These are phyloP conservation scores for Cephus rjabovi DNA, from an alignment of 2,888 invertebrate species.

Conservation along the genomic window DNA sequence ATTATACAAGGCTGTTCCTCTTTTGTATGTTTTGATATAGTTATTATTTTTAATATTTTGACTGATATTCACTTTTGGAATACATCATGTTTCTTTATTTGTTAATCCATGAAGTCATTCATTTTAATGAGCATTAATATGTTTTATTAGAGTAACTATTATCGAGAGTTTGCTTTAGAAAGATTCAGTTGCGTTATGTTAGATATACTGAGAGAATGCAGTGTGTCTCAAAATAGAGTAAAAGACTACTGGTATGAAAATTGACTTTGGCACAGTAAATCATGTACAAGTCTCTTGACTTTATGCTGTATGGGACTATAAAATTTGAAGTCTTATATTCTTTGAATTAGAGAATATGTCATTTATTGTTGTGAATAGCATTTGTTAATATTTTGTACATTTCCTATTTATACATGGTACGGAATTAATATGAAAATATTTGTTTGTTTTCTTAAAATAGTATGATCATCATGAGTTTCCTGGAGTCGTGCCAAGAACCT, in stretches of 20 bases:
- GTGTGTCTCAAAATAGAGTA: background rate
- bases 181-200: background rate
- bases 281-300: background rate
- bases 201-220: background rate
- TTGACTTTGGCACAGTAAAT: background rate
- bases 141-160: too few species aligned
- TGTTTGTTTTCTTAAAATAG: slow-evolving; percentile 69
- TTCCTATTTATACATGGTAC: too few species aligned
- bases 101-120: too few species aligned
- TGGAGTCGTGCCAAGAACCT: slow-evolving; percentile 96
- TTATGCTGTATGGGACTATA: background rate
- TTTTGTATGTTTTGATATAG: background rate
- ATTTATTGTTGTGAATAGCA: background rate
- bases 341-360: slow-evolving; percentile 13
- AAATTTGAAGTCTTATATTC: slow-evolving; percentile 1
- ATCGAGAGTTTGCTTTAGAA: too few species aligned
- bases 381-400: too few species aligned
- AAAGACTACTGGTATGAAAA: background rate
- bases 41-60: background rate
- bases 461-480: slow-evolving; percentile 99
- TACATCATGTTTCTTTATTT: background rate
- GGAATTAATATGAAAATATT: background rate
- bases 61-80: background rate
- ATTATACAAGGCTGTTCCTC: background rate
- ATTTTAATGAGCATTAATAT: too few species aligned